These are phyloP conservation scores for Phengaris arion DNA, from an alignment of 2,888 invertebrate genomes.

Conservation along the genomic window DNA sequence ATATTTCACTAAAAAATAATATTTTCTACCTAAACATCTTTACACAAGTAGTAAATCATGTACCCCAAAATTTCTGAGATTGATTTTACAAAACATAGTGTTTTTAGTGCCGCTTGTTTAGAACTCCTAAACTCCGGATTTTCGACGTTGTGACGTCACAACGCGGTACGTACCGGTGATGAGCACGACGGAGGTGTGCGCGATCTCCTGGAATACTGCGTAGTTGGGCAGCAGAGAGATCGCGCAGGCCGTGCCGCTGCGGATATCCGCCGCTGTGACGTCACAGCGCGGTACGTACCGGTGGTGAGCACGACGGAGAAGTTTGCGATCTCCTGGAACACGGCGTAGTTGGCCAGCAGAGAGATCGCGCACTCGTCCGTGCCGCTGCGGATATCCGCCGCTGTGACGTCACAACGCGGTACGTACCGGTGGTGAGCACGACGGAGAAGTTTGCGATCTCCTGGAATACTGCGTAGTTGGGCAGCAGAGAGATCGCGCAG, in stretches of 20 bases:
- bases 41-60: too few species aligned
- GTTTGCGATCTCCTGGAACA: slow-evolving; percentile 95
- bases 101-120: too few species aligned
- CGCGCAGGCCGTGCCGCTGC: slow-evolving; percentile 85
- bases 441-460: slow-evolving; percentile 95
- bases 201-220: slow-evolving; percentile 94
- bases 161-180: slow-evolving; percentile 83
- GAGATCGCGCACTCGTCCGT: slow-evolving; percentile 90
- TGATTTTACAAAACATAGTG: too few species aligned
- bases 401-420: slow-evolving; percentile 49
- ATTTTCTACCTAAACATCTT: too few species aligned
- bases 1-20: too few species aligned
- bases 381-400: slow-evolving; percentile 61
- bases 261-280: slow-evolving; percentile 71
- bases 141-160: slow-evolving; percentile 72
- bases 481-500: slow-evolving; percentile 91
- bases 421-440: slow-evolving; percentile 88
- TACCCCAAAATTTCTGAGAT: too few species aligned
- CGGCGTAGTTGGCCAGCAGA: slow-evolving; percentile 95
- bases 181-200: slow-evolving; percentile 90
- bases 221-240: slow-evolving; percentile 95
- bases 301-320: slow-evolving; percentile 91
- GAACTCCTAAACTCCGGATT: not conserved
- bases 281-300: slow-evolving; percentile 73
- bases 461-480: slow-evolving; percentile 96